A percentile compares a stretch with the other conserved stretches of the same genome.
phyloP scores from a whole-genome alignment of 2,797 vertebrate species.

The Argya squamiceps region DNA sequence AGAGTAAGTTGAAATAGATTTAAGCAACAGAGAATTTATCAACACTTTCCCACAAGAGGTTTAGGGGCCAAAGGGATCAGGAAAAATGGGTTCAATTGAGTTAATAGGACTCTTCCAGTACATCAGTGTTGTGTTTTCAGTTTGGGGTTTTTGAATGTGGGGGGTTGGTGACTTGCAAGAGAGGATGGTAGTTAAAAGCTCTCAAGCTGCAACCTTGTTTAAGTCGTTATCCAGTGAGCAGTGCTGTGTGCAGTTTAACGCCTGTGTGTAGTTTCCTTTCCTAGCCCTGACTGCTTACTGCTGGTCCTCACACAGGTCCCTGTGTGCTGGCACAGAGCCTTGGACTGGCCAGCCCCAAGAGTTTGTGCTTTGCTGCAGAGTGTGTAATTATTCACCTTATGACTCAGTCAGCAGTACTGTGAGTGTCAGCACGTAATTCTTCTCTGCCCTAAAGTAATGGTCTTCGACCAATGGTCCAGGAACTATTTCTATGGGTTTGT shows the following conservation, averaged over 20 bases:
- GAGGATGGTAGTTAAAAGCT: background rate
- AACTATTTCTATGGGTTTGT: background rate
- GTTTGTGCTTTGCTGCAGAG: background rate
- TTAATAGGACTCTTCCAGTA: fast-evolving
- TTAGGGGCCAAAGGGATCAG: background rate
- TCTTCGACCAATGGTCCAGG: background rate
- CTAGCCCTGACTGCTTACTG: background rate
- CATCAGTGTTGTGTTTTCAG: background rate
- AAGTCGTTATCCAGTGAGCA: background rate
- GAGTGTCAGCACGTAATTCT: slow-evolving; percentile 32
- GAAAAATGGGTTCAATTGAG: background rate
- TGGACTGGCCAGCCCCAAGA: background rate
- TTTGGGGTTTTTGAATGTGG: background rate
- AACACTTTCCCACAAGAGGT: fast-evolving
- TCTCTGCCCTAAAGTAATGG: background rate
- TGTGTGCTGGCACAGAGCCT: background rate
- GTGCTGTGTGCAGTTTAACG: background rate
- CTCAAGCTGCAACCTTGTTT: background rate
- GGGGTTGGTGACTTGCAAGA: background rate
- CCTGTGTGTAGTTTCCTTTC: background rate
- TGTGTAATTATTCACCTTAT: background rate
- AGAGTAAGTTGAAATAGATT: background rate
- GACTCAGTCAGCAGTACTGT: background rate
- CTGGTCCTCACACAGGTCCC: background rate
- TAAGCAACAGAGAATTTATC: background rate